Conservation (phyloP, 2,888 invertebrate species). For the Caenorhabditis uteleia region DNA sequence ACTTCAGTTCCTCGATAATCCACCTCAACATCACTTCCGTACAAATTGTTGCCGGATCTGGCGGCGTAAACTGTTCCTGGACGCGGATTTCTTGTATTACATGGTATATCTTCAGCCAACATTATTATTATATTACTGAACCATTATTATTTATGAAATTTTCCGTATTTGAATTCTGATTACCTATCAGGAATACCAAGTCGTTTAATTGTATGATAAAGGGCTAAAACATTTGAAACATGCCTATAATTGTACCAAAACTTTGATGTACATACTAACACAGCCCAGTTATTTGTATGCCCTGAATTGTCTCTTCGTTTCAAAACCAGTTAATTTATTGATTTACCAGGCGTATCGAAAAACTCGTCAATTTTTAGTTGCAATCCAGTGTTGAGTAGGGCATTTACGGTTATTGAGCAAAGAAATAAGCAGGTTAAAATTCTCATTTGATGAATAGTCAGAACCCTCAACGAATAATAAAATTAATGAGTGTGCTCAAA, state of each 20-base stretch:
- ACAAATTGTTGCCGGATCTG: slow-evolving; percentile 96
- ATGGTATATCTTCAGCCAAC: slow-evolving; percentile 99
- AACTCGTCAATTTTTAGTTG: slow-evolving; percentile 55
- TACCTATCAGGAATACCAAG: slow-evolving; percentile 93
- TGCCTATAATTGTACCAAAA: slow-evolving; percentile 99
- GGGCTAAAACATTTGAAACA: slow-evolving; percentile 96
- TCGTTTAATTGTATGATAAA: slow-evolving; percentile 95
- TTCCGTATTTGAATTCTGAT: neutral
- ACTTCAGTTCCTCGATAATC: slow-evolving; percentile 76
- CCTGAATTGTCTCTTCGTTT: slow-evolving; percentile 47
- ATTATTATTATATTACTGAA: slow-evolving; percentile 90
- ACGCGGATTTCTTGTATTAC: slow-evolving; percentile 94
- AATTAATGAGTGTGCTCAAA: too few relatives aligned
- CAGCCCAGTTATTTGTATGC: slow-evolving; percentile 99
- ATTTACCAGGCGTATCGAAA: slow-evolving; percentile 52
- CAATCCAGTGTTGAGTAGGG: slow-evolving; percentile 52
- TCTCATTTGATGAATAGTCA: too few relatives aligned
- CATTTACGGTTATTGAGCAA: slow-evolving; percentile 9
- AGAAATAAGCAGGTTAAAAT: slow-evolving; percentile 7
- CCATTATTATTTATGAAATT: slow-evolving; percentile 17
- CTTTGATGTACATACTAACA: slow-evolving; percentile 83
- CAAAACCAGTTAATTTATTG: neutral
- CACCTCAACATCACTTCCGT: slow-evolving; percentile 97
- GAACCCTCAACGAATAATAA: neutral
- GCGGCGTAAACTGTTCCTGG: slow-evolving; percentile 97